Evolutionary conservation across 1,140 invertebrate genomes (phyloP).

Genomic region (Drusus annulatus): DNA sequence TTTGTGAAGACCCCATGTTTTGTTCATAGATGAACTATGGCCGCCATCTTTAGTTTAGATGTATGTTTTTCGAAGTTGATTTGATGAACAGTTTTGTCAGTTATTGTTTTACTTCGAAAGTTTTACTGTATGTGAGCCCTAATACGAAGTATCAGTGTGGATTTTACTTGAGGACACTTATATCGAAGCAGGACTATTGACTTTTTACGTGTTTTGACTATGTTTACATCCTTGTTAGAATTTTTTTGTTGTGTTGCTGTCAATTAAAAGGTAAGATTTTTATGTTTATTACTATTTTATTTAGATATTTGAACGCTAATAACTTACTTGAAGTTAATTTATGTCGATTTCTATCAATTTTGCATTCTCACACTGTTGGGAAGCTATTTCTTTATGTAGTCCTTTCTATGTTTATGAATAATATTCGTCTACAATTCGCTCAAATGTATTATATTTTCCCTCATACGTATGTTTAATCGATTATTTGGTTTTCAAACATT

Average conservation of each 20-base stretch:
- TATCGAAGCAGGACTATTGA: conserved; percentile 6
- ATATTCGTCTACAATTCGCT: not conserved
- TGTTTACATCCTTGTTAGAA: conserved; percentile 72
- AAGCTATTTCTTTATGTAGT: not conserved
- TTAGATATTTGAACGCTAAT: not conserved
- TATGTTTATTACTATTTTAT: conserved; percentile 27
- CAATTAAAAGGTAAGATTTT: conserved; percentile 57
- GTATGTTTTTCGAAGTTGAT: conserved; percentile 72
- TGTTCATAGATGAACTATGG: conserved; percentile 72
- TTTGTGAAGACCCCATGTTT: conserved; percentile 72
- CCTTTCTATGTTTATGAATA: conserved; percentile 1
- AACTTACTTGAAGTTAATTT: not conserved
- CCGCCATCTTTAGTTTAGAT: conserved; percentile 72
- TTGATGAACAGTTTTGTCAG: conserved; percentile 62
- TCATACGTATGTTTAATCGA: not conserved
- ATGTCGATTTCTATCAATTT: not conserved
- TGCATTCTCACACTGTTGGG: not conserved
- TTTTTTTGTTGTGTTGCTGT: conserved; percentile 65
- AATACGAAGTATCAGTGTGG: conserved; percentile 28
- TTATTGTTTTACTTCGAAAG: conserved; percentile 32
- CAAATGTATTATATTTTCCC: not conserved
- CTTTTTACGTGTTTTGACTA: conserved; percentile 63
- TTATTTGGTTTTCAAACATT: not conserved
- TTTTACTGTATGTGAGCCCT: conserved; percentile 25
- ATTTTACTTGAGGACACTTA: conserved; percentile 26